phyloP scores from a whole-genome alignment of 2,797 vertebrate species.

The Erethizon dorsatum region DNA sequence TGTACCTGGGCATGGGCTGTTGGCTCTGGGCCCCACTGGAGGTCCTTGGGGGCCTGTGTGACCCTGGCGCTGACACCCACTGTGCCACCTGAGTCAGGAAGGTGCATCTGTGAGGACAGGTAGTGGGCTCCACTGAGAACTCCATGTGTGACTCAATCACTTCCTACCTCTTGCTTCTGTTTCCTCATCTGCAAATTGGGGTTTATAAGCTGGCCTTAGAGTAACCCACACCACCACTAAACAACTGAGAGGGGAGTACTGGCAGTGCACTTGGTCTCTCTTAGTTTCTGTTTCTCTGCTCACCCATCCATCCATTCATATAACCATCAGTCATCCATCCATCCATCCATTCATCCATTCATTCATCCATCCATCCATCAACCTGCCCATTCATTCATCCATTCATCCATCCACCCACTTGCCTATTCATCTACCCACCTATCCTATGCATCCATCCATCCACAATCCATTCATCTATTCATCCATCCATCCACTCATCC shows the following conservation, averaged over 20 bases:
- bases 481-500: too few species aligned
- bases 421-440: rapidly evolving
- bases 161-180: neutral
- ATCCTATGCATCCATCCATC: neutral
- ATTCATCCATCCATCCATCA: neutral
- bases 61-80: too few species aligned
- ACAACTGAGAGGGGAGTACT: neutral
- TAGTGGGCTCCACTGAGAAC: too few species aligned
- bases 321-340: neutral
- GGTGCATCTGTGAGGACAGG: neutral
- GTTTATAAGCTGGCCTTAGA: neutral
- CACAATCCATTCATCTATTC: neutral
- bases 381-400: rapidly evolving
- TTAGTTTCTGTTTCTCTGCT: neutral
- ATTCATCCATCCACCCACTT: too few species aligned
- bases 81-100: neutral
- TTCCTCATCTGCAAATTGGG: neutral
- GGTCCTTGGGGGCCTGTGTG: neutral
- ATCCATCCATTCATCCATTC: rapidly evolving
- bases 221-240: neutral
- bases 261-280: rapidly evolving
- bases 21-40: neutral
- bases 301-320: neutral
- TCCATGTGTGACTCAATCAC: neutral
- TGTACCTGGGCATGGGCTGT: neutral